phyloP scores from a whole-genome alignment of 2,888 invertebrate species.

The Oegoconia quadripuncta region DNA sequence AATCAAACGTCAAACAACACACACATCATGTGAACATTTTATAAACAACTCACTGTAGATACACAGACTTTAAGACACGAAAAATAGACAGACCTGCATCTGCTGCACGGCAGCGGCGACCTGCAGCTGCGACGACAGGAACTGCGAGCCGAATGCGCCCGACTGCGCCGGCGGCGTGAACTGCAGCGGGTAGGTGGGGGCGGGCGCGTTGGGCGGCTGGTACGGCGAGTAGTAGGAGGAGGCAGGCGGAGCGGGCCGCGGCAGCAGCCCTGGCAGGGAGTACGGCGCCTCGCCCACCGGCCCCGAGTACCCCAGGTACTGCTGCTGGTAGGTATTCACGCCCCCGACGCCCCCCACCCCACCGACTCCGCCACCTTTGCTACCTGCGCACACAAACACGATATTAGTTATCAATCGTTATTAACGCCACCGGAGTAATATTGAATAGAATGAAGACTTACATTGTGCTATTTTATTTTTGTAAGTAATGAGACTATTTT shows the following conservation, averaged over 20 bases:
- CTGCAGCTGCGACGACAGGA: constrained; percentile 66
- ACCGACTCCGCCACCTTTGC: constrained; percentile 62
- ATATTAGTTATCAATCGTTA: background rate
- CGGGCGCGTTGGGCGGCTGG: constrained; percentile 75
- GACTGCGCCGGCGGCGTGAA: constrained; percentile 81
- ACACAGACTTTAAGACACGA: no score
- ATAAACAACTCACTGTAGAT: no score
- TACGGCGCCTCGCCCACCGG: constrained; percentile 68
- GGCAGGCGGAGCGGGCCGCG: constrained; percentile 68
- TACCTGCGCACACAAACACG: constrained; percentile 35
- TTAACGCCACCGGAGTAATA: background rate
- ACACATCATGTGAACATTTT: no score
- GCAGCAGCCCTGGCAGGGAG: constrained; percentile 66
- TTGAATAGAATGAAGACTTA: no score
- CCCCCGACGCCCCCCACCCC: constrained; percentile 65
- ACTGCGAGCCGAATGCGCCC: constrained; percentile 68
- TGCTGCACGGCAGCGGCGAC: constrained; percentile 72
- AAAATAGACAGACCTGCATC: constrained; percentile 59
- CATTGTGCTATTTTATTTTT: no score
- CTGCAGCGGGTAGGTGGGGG: constrained; percentile 81
- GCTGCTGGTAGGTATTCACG: constrained; percentile 72
- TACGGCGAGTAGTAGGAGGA: constrained; percentile 72
- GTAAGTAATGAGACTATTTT: no score
- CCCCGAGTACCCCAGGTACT: constrained; percentile 69
- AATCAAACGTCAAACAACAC: no score